phyloP scores from a whole-genome alignment of 2,888 invertebrate genomes.

The Entomobrya proxima region DNA sequence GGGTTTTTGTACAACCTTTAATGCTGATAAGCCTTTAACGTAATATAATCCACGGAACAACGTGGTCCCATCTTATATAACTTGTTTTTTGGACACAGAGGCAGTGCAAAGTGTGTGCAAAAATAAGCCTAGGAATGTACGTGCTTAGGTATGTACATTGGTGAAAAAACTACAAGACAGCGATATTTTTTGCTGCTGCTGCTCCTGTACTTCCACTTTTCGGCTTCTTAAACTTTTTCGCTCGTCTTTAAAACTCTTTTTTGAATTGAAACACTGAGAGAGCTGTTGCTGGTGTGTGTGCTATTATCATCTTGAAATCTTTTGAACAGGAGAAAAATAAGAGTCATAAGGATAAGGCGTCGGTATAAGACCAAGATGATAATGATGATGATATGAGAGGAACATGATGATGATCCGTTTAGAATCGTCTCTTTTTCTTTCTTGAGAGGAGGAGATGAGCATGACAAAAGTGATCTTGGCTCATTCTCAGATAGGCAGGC shows the following conservation, averaged over 20 bases:
- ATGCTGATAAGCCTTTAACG: constrained; percentile 10
- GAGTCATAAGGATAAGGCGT: neutral
- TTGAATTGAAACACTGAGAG: no score
- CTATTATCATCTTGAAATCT: constrained; percentile 36
- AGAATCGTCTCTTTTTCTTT: neutral
- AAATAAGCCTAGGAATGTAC: constrained; percentile 16
- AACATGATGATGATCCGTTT: constrained; percentile 7
- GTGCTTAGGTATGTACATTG: neutral
- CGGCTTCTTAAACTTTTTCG: constrained; percentile 30
- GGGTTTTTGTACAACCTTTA: neutral
- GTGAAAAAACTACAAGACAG: neutral
- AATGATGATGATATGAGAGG: neutral
- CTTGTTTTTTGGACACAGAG: constrained; percentile 14
- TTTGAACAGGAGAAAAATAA: constrained; percentile 5
- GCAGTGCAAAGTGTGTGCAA: constrained; percentile 30
- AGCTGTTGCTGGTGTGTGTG: neutral
- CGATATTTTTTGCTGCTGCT: constrained; percentile 7
- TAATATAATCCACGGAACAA: constrained; percentile 21
- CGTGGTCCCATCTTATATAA: constrained; percentile 2
- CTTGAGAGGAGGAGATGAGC: constrained; percentile 41
- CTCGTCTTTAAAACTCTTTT: constrained; percentile 28
- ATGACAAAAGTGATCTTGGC: constrained; percentile 64
- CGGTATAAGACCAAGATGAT: neutral
- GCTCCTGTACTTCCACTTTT: neutral
- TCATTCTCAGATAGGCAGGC: constrained; percentile 64